Evolutionary conservation across 2,797 vertebrate genomes (phyloP).

Genomic region (Sarcoramphus papa): DNA sequence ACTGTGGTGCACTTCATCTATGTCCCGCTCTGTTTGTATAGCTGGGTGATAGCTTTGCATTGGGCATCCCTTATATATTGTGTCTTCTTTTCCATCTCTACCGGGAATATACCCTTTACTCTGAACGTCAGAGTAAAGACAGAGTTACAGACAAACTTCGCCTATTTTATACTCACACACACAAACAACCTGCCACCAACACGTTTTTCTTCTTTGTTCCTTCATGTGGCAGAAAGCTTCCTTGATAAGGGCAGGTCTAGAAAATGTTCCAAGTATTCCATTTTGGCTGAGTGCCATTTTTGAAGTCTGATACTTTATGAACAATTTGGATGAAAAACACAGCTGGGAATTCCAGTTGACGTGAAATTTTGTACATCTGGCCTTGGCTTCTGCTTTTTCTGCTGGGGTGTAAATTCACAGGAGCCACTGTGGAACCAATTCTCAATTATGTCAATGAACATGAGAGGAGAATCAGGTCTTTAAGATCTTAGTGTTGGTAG

Average conservation of each 20-base stretch:
- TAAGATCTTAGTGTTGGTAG: background rate
- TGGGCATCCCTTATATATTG: background rate
- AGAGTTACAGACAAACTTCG: background rate
- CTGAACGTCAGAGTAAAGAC: background rate
- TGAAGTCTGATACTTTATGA: conserved; percentile 13
- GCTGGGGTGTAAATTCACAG: background rate
- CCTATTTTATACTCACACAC: background rate
- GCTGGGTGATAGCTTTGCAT: background rate
- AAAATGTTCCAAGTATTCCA: background rate
- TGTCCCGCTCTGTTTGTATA: background rate
- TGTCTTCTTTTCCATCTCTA: background rate
- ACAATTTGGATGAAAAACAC: conserved; percentile 37
- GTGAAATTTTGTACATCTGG: conserved; percentile 23
- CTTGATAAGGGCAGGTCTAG: background rate
- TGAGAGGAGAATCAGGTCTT: conserved; percentile 8
- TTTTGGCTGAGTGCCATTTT: conserved; percentile 33
- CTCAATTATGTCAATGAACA: conserved; percentile 18
- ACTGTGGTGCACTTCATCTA: rapidly evolving
- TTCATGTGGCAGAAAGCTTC: background rate
- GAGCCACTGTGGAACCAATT: conserved; percentile 35
- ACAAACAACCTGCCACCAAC: background rate
- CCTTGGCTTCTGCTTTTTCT: conserved; percentile 20
- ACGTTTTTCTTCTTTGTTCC: background rate
- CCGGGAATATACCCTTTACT: background rate
- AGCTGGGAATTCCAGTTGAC: conserved; percentile 37